Conservation (phyloP, 2,113 vertebrate genomes). For the Puma concolor region DNA sequence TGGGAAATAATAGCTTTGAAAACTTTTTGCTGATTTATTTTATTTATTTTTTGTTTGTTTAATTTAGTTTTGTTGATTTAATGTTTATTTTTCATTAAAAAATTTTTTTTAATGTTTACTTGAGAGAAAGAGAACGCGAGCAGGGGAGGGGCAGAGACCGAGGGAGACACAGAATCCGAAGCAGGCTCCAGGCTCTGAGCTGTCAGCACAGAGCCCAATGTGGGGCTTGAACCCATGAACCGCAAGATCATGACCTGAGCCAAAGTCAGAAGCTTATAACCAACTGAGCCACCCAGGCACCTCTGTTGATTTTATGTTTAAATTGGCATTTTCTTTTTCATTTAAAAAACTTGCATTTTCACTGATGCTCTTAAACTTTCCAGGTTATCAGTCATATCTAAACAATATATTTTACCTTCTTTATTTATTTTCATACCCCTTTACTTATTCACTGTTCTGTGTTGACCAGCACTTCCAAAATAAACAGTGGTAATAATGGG, state of each 20-base stretch:
- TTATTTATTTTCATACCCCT: background rate
- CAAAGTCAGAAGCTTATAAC: too few relatives aligned
- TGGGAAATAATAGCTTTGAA: background rate
- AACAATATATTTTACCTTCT: conserved; percentile 1
- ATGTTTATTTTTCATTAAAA: background rate
- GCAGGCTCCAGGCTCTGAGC: too few relatives aligned
- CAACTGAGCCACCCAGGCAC: too few relatives aligned
- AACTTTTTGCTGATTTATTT: background rate
- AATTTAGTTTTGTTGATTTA: background rate
- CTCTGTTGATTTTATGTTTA: background rate
- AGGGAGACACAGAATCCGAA: too few relatives aligned
- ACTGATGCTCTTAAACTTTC: background rate
- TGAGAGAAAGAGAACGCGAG: too few relatives aligned
- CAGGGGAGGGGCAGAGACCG: too few relatives aligned
- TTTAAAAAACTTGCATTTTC: background rate
- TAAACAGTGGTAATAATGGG: background rate
- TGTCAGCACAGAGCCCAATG: too few relatives aligned
- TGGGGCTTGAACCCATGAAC: too few relatives aligned
- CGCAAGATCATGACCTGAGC: too few relatives aligned
- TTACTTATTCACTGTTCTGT: background rate
- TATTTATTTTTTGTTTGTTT: background rate
- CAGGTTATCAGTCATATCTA: background rate
- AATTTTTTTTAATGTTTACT: background rate
- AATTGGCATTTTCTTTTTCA: background rate
- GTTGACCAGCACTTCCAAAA: background rate